Evolutionary conservation across 1,140 invertebrate species (phyloP), one percentile per base, ranked within the genome.

Genomic region (Helicoverpa zea): DNA sequence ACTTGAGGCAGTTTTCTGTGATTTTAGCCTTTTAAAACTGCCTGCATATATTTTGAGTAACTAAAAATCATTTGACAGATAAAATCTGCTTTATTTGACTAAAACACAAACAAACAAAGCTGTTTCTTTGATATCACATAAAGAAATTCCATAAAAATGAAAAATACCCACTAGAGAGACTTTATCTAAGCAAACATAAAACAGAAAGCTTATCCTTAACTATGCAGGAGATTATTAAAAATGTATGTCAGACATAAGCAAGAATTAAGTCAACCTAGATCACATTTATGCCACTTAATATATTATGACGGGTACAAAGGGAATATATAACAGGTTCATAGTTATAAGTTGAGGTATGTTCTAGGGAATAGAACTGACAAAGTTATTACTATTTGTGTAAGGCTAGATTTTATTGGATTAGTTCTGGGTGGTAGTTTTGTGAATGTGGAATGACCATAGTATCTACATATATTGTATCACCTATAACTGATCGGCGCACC

Each of bases 241-340:
- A 30, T 59, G 18, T 59, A 29, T 16, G 11, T 10, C 18, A 23
- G 3, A 23, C 13, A 56, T n/a, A 66, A 66, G 47, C 16, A 18
- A 49, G 63, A 49, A 68, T 68, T 47, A 68, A 68, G 18, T 49
- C 47, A 51, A 10, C 43, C 64, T 51, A 64, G 30, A 64, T 43
- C 29, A 64, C 14, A 59, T 59, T 29, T 29, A 59, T 43, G 13
- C 30, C 30, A 43, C 30, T 43, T 43, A 64, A 13, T 64, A 9
- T 14, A 13, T 63, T 63, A 63, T 35, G 59, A 13, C 30, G 18
- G 58, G 13, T 1, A 43, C 61, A 64, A 43, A 64, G 61, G 10
- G 61, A 64, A 64, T 64, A 16, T n/a, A 4, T 64, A 64, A 43
- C 10, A 29, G 30, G 61, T 64, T 35, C 14, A 64, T 64, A 16